These are phyloP conservation scores for Mesitornis unicolor DNA, from an alignment of 2,113 vertebrate genomes.

Conservation along the genomic window DNA sequence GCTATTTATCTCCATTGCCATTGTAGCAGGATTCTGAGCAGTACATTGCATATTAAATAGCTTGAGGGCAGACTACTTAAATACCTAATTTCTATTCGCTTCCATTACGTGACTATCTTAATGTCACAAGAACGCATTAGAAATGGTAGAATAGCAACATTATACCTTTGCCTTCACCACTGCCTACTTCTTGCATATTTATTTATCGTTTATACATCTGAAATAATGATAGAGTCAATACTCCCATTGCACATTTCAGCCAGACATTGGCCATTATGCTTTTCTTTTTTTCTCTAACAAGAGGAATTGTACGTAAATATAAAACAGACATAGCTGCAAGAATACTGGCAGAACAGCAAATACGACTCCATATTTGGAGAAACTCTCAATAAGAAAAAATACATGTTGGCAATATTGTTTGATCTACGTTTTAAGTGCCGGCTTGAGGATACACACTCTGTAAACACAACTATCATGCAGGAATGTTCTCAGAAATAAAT, in stretches of 20 bases:
- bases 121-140: neutral
- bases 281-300: neutral
- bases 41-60: neutral
- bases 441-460: neutral
- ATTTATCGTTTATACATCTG: neutral
- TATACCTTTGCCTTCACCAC: neutral
- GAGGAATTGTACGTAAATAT: neutral
- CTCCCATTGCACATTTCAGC: neutral
- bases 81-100: fast-evolving
- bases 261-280: neutral
- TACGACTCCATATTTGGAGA: neutral
- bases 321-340: constrained; percentile 12
- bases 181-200: neutral
- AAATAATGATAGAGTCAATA: neutral
- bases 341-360: constrained; percentile 16
- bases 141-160: neutral
- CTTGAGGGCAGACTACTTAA: neutral
- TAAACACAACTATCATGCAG: neutral
- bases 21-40: neutral
- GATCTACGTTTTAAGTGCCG: neutral
- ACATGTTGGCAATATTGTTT: neutral
- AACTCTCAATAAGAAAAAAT: neutral
- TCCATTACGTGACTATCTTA: neutral
- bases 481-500: constrained; percentile 2
- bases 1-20: neutral